phyloP scores from a whole-genome alignment of 2,888 invertebrate genomes.

The Mythimna impura region DNA sequence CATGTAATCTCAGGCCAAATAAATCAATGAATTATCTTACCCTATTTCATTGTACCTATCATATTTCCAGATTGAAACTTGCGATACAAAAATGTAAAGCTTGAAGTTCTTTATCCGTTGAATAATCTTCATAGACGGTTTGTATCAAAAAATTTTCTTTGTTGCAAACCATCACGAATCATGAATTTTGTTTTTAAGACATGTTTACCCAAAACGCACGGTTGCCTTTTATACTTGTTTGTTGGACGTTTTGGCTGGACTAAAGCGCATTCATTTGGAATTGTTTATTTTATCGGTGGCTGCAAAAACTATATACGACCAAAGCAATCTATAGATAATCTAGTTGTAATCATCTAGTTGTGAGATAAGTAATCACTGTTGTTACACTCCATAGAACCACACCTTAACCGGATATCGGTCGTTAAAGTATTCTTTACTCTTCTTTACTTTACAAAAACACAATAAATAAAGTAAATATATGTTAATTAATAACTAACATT shows the following conservation, averaged over 20 bases:
- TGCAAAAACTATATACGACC: slow-evolving; percentile 78
- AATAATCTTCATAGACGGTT: not conserved
- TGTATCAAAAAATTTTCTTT: too few species aligned
- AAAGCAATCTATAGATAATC: slow-evolving; percentile 80
- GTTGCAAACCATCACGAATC: too few species aligned
- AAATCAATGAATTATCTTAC: not conserved
- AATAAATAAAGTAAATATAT: slow-evolving; percentile 15
- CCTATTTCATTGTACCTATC: not conserved
- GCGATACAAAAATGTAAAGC: not conserved
- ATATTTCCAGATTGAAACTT: not conserved
- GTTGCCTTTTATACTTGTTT: slow-evolving; percentile 1
- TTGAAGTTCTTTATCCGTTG: not conserved
- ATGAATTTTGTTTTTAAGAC: not conserved
- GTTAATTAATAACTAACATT: slow-evolving; percentile 23
- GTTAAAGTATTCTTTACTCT: not conserved
- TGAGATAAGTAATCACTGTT: slow-evolving; percentile 70
- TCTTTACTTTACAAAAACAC: not conserved
- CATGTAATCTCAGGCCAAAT: not conserved
- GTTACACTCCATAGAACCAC: slow-evolving; percentile 40
- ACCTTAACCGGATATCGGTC: slow-evolving; percentile 25
- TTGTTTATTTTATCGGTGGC: slow-evolving; percentile 66
- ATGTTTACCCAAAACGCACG: slow-evolving; percentile 23
- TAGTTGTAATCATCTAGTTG: slow-evolving; percentile 71
- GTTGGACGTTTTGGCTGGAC: slow-evolving; percentile 51
- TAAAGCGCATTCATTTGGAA: slow-evolving; percentile 50